Evolutionary conservation across 2,113 vertebrate genomes (phyloP).

Genomic region (Misgurnus anguillicaudatus): DNA sequence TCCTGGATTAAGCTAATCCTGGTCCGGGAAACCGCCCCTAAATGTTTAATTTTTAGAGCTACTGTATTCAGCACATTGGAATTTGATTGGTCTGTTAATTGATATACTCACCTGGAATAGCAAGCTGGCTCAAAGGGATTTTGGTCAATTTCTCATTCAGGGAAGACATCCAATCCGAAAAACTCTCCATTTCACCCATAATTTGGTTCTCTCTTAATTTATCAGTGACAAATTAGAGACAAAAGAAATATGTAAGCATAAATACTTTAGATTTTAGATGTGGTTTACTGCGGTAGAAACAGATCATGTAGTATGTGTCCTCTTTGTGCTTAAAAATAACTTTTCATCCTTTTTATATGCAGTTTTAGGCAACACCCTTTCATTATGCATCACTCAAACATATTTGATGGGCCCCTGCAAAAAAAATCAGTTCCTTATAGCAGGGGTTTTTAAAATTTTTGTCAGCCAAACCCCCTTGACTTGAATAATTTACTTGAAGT

Average conservation of each 20-base stretch:
- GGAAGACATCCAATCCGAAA: constrained; percentile 60
- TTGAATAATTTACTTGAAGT: no score
- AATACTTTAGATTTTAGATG: no score
- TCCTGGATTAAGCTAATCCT: no score
- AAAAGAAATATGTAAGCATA: no score
- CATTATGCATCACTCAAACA: neutral
- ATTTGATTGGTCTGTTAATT: neutral
- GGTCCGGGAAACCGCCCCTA: no score
- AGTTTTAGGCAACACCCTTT: neutral
- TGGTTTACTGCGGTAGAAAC: no score
- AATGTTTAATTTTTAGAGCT: no score
- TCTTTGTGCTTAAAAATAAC: neutral
- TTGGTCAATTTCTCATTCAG: constrained; percentile 71
- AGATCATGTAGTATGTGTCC: neutral
- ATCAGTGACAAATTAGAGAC: neutral
- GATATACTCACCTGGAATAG: constrained; percentile 65
- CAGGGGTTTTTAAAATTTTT: no score
- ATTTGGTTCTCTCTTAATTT: neutral
- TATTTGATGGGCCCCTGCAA: neutral
- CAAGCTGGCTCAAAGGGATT: constrained; percentile 68
- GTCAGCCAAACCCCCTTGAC: no score
- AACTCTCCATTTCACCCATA: neutral
- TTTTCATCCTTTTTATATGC: neutral
- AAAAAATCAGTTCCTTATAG: neutral
- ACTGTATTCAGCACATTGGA: neutral